These are phyloP conservation scores for Drosophila quasianomalipes DNA, from an alignment of 2,888 invertebrate species.

Conservation along the genomic window DNA sequence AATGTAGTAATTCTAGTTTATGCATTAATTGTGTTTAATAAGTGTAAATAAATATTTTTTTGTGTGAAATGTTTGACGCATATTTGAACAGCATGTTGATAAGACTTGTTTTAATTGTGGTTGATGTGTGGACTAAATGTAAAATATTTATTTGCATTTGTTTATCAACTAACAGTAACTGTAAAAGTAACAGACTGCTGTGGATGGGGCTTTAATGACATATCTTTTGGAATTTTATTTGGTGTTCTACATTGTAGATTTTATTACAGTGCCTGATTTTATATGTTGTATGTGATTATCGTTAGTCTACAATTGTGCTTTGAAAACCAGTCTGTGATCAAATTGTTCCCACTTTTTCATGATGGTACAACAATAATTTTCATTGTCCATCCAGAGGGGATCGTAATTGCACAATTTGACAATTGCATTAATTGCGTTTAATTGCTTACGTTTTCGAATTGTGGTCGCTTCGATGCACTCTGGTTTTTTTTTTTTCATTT, in stretches of 20 bases:
- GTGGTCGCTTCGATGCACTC: slow-evolving; percentile 25
- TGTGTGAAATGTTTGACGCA: neutral
- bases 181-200: neutral
- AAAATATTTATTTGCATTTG: neutral
- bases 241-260: neutral
- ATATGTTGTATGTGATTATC: neutral
- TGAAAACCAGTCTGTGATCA: slow-evolving; percentile 10
- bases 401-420: slow-evolving; percentile 67
- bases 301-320: neutral
- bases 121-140: neutral
- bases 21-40: neutral
- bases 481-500: slow-evolving; percentile 27
- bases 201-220: neutral
- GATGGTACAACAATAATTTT: neutral
- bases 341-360: slow-evolving; percentile 2
- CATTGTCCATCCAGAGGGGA: neutral
- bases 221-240: no score
- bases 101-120: neutral
- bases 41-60: neutral
- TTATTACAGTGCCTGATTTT: neutral
- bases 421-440: slow-evolving; percentile 76
- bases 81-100: neutral
- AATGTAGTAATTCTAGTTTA: neutral
- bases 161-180: neutral
- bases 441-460: slow-evolving; percentile 67